Evolutionary conservation across 2,888 invertebrate species (phyloP), one percentile per base, ranked within the genome.

Genomic region (Cantharis rustica): DNA sequence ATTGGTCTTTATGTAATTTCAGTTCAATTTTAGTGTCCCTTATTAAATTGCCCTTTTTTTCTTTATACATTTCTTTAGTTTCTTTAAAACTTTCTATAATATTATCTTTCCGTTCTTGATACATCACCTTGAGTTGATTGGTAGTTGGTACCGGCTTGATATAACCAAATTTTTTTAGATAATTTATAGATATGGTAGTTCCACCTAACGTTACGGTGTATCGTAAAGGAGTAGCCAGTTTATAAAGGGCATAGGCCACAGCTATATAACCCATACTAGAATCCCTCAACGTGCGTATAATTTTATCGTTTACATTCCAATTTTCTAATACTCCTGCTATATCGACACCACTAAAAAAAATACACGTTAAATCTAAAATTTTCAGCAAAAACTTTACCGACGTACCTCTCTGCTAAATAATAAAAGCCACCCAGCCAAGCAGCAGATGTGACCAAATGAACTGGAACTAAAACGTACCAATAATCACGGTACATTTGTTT

Each of bases 391-490:
- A 10, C 9, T 47, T 47, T 7, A 47, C n/a, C 47, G 13, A 47
- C n/a, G 73, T 90, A 98, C 98, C 96, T 95, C 88, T 93, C 92
- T 10, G 96, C 95, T 82, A 94, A 88, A 85, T 95, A 94, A 89
- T 97, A 99, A 88, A 98, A 97, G 16, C 93, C 89, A 15, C 94
- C 95, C 87, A 95, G 93, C 98, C 98, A 99, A 74, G 94, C 90
- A 31, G 92, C 89, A 2, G 98, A 99, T 10, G 98, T 98, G 16
- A 93, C 91, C 69, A 95, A 85, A 89, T 99, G 99, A 2, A 99
- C 98, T 4, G 97, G 98, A 75, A 99, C 90, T 75, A 98, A 89
- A 73, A 99, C 95, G 89, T 99, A 98, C 96, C 99, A 99, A 89
- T 99, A 98, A 86, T 98, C 95, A 86, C 95, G 95, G 86, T 96